Conservation (phyloP, 2,888 invertebrate species). For the Agrotis clavis region DNA sequence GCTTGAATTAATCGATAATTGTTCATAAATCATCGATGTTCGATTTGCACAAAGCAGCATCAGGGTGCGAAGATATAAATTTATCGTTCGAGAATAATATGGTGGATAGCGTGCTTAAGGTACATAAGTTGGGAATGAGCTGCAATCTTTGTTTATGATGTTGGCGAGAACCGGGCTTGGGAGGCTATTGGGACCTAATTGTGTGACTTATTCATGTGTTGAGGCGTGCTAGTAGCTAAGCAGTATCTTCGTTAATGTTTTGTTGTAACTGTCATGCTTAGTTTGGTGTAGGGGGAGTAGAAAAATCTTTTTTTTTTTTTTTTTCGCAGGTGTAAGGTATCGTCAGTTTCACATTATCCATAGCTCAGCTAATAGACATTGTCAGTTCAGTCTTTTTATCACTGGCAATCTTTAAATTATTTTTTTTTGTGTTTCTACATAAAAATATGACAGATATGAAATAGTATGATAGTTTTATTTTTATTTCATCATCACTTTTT, state of each 20-base stretch:
- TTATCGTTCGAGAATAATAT: conserved; percentile 85
- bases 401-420: too few species aligned
- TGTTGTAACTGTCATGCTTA: conserved; percentile 40
- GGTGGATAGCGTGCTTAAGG: conserved; percentile 85
- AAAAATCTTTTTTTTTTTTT: conserved; percentile 1
- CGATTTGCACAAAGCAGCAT: conserved; percentile 89
- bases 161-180: conserved; percentile 67
- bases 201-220: conserved; percentile 78
- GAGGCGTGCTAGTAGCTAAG: conserved; percentile 50
- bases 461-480: too few species aligned
- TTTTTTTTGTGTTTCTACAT: too few species aligned
- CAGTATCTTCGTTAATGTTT: conserved; percentile 47
- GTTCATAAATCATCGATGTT: conserved; percentile 91
- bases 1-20: conserved; percentile 92
- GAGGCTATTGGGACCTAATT: conserved; percentile 78
- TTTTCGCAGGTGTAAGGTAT: neutral
- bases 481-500: too few species aligned
- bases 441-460: too few species aligned
- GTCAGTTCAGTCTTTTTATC: too few species aligned
- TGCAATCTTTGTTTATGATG: conserved; percentile 86
- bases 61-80: conserved; percentile 90
- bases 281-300: conserved; percentile 17
- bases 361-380: too few species aligned
- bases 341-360: neutral
- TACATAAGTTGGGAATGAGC: conserved; percentile 83